Percentiles rank a stretch among this genome's conserved stretches.
phyloP scores from a whole-genome alignment of 2,113 vertebrate species.

The Oryzias melastigma region DNA sequence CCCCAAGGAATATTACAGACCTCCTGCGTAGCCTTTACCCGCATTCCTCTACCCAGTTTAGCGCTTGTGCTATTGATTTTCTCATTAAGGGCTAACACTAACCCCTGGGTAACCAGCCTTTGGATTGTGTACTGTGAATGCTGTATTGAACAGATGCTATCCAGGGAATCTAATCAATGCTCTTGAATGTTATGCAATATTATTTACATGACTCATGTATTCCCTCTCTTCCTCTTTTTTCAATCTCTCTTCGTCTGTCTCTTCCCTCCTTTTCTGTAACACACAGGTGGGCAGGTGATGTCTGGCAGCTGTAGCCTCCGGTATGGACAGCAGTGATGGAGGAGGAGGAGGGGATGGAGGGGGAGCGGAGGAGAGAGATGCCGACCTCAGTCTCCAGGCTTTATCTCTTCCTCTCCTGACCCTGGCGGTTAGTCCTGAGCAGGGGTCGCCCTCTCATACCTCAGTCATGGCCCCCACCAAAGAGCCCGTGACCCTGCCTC shows the following conservation, averaged over 20 bases:
- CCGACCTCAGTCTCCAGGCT: slow-evolving; percentile 70
- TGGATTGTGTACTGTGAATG: slow-evolving; percentile 65
- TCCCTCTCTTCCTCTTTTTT: slow-evolving; percentile 35
- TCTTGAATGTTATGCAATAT: slow-evolving; percentile 67
- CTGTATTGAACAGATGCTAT: slow-evolving; percentile 71
- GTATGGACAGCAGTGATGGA: slow-evolving; percentile 86
- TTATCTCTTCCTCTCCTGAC: slow-evolving; percentile 84
- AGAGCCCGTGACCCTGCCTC: slow-evolving; percentile 75
- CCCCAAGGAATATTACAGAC: slow-evolving; percentile 74
- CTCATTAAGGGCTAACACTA: slow-evolving; percentile 75
- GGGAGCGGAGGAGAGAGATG: slow-evolving; percentile 76
- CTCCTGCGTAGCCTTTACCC: slow-evolving; percentile 70
- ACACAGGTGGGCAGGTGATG: slow-evolving; percentile 88
- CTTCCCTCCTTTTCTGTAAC: slow-evolving; percentile 37
- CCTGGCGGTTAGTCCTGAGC: slow-evolving; percentile 84
- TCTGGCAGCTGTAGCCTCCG: slow-evolving; percentile 86
- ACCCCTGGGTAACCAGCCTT: slow-evolving; percentile 71
- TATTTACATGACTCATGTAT: slow-evolving; percentile 68
- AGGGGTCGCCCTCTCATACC: slow-evolving; percentile 83
- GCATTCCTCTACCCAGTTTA: slow-evolving; percentile 77
- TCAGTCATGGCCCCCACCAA: slow-evolving; percentile 89
- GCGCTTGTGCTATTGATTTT: slow-evolving; percentile 74
- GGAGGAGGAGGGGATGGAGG: slow-evolving; percentile 76
- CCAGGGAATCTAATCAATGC: slow-evolving; percentile 70
- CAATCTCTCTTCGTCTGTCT: slow-evolving; percentile 23